Percentiles rank a stretch among this genome's conserved stretches.
These are phyloP conservation scores for Griposia aprilina DNA, from an alignment of 2,888 invertebrate genomes.

Conservation along the genomic window DNA sequence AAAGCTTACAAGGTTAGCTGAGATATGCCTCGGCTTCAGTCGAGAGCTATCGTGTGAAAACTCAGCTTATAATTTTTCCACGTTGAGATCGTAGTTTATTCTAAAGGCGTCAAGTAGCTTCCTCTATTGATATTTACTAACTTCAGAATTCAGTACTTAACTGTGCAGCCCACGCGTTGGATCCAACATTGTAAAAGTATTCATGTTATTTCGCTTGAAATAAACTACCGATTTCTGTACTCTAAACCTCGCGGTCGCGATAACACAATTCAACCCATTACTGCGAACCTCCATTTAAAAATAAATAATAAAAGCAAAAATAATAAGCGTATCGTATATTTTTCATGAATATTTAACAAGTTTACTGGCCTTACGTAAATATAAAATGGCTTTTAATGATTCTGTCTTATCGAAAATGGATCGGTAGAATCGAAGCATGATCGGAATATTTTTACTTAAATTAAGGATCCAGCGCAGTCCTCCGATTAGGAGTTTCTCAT, in stretches of 20 bases:
- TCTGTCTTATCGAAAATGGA: conserved; percentile 78
- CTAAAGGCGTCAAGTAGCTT: conserved; percentile 39
- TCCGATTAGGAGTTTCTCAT: conserved; percentile 34
- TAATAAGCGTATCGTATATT: conserved; percentile 61
- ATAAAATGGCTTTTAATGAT: conserved; percentile 79
- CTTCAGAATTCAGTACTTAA: conserved; percentile 26
- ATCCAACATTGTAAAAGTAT: conserved; percentile 23
- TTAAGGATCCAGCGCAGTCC: conserved; percentile 52
- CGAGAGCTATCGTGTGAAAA: conserved; percentile 46
- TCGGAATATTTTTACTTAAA: conserved; percentile 76
- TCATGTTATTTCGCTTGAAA: conserved; percentile 1
- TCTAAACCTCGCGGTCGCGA: conserved; percentile 17
- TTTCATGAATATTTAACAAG: conserved; percentile 82
- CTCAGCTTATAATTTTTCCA: conserved; percentile 23
- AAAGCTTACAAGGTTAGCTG: background rate
- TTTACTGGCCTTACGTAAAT: conserved; percentile 84
- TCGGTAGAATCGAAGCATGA: conserved; percentile 81
- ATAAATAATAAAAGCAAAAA: conserved; percentile 66
- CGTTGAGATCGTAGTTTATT: conserved; percentile 13
- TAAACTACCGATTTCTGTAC: conserved; percentile 18
- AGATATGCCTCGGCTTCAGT: conserved; percentile 1
- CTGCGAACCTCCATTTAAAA: conserved; percentile 42
- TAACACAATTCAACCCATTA: conserved; percentile 14
- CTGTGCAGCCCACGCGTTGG: conserved; percentile 29
- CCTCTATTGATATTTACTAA: conserved; percentile 36